A percentile compares a stretch with the other conserved stretches of the same genome.
These are phyloP conservation scores for Melanargia galathea DNA, from an alignment of 2,888 invertebrate genomes.

Conservation along the genomic window DNA sequence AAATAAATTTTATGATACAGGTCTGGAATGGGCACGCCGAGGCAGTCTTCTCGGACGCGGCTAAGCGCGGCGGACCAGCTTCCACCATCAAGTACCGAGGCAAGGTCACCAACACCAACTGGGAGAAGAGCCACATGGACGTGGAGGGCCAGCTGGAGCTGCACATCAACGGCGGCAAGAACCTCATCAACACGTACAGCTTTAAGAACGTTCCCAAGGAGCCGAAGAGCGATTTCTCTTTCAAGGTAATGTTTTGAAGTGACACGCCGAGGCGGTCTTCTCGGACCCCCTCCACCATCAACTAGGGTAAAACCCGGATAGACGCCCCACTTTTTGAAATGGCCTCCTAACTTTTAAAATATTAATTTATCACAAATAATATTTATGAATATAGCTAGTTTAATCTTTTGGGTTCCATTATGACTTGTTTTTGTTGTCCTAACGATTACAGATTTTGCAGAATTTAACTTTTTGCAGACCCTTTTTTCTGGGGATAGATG, in stretches of 20 bases:
- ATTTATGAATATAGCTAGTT: too few species aligned
- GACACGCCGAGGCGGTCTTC: too few species aligned
- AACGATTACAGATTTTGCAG: too few species aligned
- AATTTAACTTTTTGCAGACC: too few species aligned
- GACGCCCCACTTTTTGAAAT: too few species aligned
- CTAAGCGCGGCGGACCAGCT: conserved; percentile 62
- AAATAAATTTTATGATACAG: conserved; percentile 45
- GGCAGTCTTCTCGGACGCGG: conserved; percentile 58
- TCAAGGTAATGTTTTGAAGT: conserved; percentile 54
- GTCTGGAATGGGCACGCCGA: conserved; percentile 60
- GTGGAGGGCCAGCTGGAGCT: conserved; percentile 64
- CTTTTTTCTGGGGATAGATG: too few species aligned
- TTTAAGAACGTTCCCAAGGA: conserved; percentile 60
- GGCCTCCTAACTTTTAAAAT: too few species aligned
- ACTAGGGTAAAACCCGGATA: too few species aligned
- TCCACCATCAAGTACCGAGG: conserved; percentile 64
- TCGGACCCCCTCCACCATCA: too few species aligned
- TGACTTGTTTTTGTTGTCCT: too few species aligned
- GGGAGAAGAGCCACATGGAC: conserved; percentile 56
- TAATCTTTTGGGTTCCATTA: too few species aligned
- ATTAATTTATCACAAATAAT: too few species aligned
- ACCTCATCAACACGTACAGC: conserved; percentile 56
- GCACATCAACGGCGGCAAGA: conserved; percentile 62
- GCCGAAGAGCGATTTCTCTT: conserved; percentile 55
- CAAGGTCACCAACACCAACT: conserved; percentile 59